These are phyloP conservation scores for Hydra vulgaris DNA, from an alignment of 30 jellyfish, hydroid and myxozoan genomes.

Conservation along the genomic window DNA sequence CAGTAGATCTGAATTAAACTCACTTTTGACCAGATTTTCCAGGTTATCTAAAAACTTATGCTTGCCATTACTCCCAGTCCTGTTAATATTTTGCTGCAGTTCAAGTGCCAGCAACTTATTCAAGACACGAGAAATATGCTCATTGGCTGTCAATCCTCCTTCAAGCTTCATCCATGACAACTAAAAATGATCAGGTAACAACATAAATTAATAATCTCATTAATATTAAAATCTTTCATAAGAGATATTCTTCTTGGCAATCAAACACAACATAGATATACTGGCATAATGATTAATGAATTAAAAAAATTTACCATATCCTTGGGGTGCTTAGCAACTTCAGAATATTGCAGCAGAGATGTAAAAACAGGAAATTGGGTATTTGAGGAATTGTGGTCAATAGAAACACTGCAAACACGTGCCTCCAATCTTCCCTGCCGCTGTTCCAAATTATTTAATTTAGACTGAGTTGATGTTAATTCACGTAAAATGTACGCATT, in stretches of 20 bases:
- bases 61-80: not conserved
- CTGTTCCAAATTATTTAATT: no score
- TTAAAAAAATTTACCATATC: not conserved
- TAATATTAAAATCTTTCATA: not conserved
- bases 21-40: no score
- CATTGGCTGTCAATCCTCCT: no score
- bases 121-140: no score
- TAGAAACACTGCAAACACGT: not conserved
- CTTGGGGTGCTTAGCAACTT: not conserved
- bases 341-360: not conserved
- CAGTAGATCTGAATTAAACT: no score
- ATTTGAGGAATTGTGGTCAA: not conserved
- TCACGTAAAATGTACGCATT: no score
- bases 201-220: no score
- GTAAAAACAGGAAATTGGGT: not conserved
- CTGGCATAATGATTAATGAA: not conserved
- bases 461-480: no score
- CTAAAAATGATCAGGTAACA: not conserved
- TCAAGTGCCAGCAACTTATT: no score
- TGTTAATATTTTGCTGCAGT: no score
- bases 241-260: no score
- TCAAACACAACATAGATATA: not conserved
- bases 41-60: no score
- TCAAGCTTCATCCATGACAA: not conserved
- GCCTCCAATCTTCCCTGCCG: not conserved